Evolutionary conservation across 2,888 invertebrate species (phyloP), one percentile per base, ranked within the genome.

Genomic region (Phymatocera aterrima): DNA sequence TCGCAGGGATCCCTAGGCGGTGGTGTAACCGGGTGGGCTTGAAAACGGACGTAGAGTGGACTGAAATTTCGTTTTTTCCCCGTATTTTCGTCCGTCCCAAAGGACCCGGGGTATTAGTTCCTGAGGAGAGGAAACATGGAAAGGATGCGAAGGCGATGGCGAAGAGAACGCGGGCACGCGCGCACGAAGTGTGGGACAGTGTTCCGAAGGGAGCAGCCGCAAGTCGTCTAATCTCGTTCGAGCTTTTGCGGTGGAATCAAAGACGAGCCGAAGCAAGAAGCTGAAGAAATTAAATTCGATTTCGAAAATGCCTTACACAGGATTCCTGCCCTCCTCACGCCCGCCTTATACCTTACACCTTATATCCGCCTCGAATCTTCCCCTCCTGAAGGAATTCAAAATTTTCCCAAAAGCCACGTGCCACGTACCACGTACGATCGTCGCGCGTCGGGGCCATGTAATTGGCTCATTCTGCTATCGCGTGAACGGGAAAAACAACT

Each of bases 51-150:
- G 24, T 24, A 24, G 21, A 5, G 68, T 15, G 43, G 68, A 68
- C 68, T 68, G 46, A 68, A 68, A 68, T 68, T 68, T 46, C 43
- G 68, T 68, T 43, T 68, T 6, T 40, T 28, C 64, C 5, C n/a
- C 8, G 24, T 48, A 15, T 48, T 51, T 37, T 70, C 46, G n/a
- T 15, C 31, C 31, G 79, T 64, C 75, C 68, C 68, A n/a, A 34
- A 31, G 72, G 72, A 28, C 18, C 51, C 4, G 15, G 46, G 43
- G 68, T 37, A 78, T 68, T 77, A 80, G 77, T 80, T 65, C 61
- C 31, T 64, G 37, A 61, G 15, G 61, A 43, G 77, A 80, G 79
- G 81, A 79, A 80, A 82, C 79, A 81, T 83, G 79, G 81, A 68
- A 21, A 80, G 80, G 54, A 64, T 60, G 61, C n/a, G n/a, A n/a